These are phyloP conservation scores for Drosophila bipectinata DNA, from an alignment of 1,140 invertebrate genomes.

Conservation along the genomic window DNA sequence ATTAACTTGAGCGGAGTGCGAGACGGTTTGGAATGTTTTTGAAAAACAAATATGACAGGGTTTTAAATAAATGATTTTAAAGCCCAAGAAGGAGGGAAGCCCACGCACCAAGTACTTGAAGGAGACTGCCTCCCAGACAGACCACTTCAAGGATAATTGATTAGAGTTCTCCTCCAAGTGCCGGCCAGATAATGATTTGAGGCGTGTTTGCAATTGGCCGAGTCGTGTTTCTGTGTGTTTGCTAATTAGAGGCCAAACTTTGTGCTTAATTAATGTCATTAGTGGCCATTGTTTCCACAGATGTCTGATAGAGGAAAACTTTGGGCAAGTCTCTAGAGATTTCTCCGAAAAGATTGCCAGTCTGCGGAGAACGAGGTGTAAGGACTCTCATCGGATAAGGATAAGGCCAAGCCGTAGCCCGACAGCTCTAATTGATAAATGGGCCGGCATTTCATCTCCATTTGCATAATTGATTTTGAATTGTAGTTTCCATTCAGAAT, in stretches of 20 bases:
- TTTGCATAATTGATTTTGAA: slow-evolving; percentile 52
- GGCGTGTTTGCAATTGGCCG: slow-evolving; percentile 40
- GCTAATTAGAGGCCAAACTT: slow-evolving; percentile 78
- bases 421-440: slow-evolving; percentile 50
- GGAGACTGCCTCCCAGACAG: not conserved
- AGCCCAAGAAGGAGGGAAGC: not conserved
- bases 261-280: slow-evolving; percentile 80
- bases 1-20: slow-evolving; percentile 11
- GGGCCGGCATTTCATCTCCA: slow-evolving; percentile 33
- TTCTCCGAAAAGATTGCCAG: not conserved
- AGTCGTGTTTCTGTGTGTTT: slow-evolving; percentile 28
- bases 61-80: slow-evolving; percentile 26
- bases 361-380: slow-evolving; percentile 4
- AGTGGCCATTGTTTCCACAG: slow-evolving; percentile 44
- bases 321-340: slow-evolving; percentile 9
- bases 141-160: slow-evolving; percentile 59
- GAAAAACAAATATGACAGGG: slow-evolving; percentile 16
- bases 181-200: slow-evolving; percentile 36
- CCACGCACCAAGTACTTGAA: slow-evolving; percentile 1
- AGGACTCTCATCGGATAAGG: slow-evolving; percentile 14
- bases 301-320: slow-evolving; percentile 3
- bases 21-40: slow-evolving; percentile 13
- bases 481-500: slow-evolving; percentile 30
- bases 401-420: slow-evolving; percentile 1
- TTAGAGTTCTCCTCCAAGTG: slow-evolving; percentile 60